Percentiles rank a stretch among this genome's conserved stretches.
Conservation (phyloP, 1,140 invertebrate species). For the Diachasma alloeum region DNA sequence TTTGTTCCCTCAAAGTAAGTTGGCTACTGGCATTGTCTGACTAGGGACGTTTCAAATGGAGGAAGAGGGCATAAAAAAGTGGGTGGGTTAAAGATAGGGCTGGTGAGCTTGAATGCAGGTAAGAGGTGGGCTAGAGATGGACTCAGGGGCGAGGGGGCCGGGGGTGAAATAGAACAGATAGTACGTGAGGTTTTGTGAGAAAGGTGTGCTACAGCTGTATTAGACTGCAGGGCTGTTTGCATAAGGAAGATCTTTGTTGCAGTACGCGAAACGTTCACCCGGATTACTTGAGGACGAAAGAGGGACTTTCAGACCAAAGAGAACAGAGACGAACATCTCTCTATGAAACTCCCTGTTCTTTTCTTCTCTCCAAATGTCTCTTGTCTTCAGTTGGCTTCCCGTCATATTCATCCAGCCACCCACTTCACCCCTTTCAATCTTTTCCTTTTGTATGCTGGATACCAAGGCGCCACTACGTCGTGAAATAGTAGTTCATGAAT, state of each 20-base stretch:
- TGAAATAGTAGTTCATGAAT: not conserved
- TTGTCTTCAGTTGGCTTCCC: not conserved
- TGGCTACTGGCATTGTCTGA: not conserved
- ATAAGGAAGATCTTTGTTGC: conserved; percentile 31
- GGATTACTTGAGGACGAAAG: conserved; percentile 20
- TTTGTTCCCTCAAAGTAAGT: too few relatives aligned
- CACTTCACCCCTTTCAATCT: not conserved
- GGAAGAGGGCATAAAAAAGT: not conserved
- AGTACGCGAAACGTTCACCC: conserved; percentile 13
- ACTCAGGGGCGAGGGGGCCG: not conserved
- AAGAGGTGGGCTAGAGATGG: not conserved
- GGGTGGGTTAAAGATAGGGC: not conserved
- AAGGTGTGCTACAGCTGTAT: conserved; percentile 22
- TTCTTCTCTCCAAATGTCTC: not conserved
- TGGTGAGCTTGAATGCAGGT: not conserved
- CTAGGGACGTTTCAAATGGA: not conserved
- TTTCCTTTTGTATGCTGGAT: not conserved
- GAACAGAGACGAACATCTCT: not conserved
- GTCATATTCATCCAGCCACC: not conserved
- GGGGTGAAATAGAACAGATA: not conserved
- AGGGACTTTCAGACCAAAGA: conserved; percentile 16
- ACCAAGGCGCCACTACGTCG: not conserved
- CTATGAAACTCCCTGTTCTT: not conserved
- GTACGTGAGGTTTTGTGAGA: conserved; percentile 1
- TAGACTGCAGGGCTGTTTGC: conserved; percentile 29